Percentiles rank a stretch among this genome's conserved stretches.
Conservation (phyloP, 1,140 invertebrate species). For the Drosophila bocqueti region DNA sequence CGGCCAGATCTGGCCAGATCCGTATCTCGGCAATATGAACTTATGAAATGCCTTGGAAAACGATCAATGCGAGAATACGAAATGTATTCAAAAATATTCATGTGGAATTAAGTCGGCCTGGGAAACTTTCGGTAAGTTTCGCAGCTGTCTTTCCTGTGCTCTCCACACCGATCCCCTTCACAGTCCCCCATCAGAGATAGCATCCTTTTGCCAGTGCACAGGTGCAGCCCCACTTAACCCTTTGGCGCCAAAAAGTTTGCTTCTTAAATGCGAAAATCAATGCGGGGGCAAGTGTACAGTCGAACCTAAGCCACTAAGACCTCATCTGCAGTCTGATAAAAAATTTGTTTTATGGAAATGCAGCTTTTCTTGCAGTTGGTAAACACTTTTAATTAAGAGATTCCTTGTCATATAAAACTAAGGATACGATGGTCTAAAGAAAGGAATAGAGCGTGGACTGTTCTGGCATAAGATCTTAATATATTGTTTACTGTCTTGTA, state of each 20-base stretch:
- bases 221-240: conserved; percentile 72
- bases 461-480: too few relatives aligned
- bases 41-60: conserved; percentile 56
- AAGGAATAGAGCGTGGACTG: too few relatives aligned
- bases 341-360: not conserved
- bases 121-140: conserved; percentile 56
- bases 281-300: conserved; percentile 47
- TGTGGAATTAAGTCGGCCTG: conserved; percentile 46
- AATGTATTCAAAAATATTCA: conserved; percentile 61
- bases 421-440: not conserved
- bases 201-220: conserved; percentile 67
- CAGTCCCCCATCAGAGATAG: not conserved
- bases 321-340: not conserved
- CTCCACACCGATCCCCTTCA: not conserved
- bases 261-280: conserved; percentile 70
- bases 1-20: conserved; percentile 45
- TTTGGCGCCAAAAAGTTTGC: conserved; percentile 63
- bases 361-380: not conserved
- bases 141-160: conserved; percentile 39
- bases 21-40: conserved; percentile 59
- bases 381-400: not conserved
- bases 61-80: conserved; percentile 15
- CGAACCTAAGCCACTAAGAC: not conserved
- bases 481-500: not conserved
- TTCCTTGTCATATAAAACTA: not conserved